Conservation (phyloP, 1,140 invertebrate genomes). For the Halyomorpha halys region DNA sequence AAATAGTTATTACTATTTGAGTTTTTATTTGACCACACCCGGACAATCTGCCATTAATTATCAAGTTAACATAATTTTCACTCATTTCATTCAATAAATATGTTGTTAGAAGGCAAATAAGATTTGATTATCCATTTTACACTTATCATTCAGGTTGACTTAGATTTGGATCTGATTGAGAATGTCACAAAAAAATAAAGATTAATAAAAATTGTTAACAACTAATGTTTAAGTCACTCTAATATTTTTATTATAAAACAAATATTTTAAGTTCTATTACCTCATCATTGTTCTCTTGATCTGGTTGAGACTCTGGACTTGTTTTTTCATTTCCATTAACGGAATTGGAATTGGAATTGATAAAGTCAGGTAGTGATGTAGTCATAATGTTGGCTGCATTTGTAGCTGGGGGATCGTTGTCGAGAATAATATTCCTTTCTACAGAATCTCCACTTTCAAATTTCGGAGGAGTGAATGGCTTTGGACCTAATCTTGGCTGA, state of each 20-base stretch:
- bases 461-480: constrained; percentile 64
- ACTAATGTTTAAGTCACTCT: too few relatives aligned
- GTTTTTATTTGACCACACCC: too few relatives aligned
- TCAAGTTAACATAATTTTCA: too few relatives aligned
- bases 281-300: constrained; percentile 24
- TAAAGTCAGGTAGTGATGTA: constrained; percentile 19
- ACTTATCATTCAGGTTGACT: too few relatives aligned
- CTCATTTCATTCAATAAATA: too few relatives aligned
- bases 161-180: too few relatives aligned
- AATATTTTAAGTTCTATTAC: constrained; percentile 3
- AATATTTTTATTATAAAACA: background rate
- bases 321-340: constrained; percentile 20
- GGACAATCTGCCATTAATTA: too few relatives aligned
- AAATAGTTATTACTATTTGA: too few relatives aligned
- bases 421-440: background rate
- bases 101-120: too few relatives aligned
- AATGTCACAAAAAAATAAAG: too few relatives aligned
- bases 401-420: background rate
- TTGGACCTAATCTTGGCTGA: constrained; percentile 68
- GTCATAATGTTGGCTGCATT: constrained; percentile 5
- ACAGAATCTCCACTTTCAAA: constrained; percentile 35
- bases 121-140: too few relatives aligned
- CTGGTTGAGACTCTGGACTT: constrained; percentile 21
- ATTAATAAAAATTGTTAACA: too few relatives aligned
- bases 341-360: constrained; percentile 20